Base-by-base conservation (phyloP, 30 jellyfish, hydroid and myxozoan species). In the Hydra vulgaris region DNA sequence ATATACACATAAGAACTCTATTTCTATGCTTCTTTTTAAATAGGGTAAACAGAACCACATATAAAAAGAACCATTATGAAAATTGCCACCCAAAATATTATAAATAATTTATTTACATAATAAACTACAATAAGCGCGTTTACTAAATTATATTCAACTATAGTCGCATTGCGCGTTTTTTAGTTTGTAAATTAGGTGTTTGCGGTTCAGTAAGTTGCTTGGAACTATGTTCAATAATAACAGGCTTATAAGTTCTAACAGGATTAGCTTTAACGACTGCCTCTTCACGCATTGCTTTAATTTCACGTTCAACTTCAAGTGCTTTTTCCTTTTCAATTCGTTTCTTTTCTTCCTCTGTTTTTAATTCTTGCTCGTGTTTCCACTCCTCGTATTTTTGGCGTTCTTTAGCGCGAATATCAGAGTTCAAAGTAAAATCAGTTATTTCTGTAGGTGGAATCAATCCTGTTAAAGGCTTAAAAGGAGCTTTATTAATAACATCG, bases 141-240 rank as follows among this genome's bases (percentile, higher is more conserved):
- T n/a, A 56, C 72, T 17, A n/a, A 16, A 20, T 21, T 21, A 23
- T 21, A 69, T 21, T 40, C 8, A 40, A 40, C 61, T 40, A 69
- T 8, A 69, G 12, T 22, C 81, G 52, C 56, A 27, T 24, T 16
- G 86, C 86, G 70, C 98, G 71, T 66, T 79, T 86, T 24, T 86
- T 83, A 54, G 94, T 79, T 78, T 83, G 95, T 66, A 91, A 91
- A 70, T 91, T 83, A 17, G 98, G 98, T 15, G 96, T 91, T 53
- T 73, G 88, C 16, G 98, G 95, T 75, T 76, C 40, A 16, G 98
- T 91, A 7, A 83, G 66, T 0, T 96, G 92, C 53, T 77, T 80
- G 0, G 75, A 82, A 71, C 98, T 86, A 21, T 92, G 88, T 55
- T 71, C 81, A 72, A 91, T 54, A 53, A 75, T 91, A n/a, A 91